phyloP scores from a whole-genome alignment of 1,140 invertebrate genomes.

The Drosophila sturtevanti region DNA sequence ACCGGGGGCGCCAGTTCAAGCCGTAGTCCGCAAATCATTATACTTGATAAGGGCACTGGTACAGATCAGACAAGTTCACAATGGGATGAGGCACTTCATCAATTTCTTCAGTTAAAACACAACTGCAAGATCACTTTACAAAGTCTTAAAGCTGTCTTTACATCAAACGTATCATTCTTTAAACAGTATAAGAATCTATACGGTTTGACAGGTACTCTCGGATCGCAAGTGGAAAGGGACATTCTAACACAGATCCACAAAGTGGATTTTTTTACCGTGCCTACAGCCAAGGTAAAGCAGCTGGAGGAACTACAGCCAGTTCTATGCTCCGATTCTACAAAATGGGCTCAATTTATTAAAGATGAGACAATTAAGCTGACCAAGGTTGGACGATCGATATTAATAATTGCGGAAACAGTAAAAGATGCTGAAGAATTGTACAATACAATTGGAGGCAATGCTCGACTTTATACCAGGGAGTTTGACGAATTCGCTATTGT shows the following conservation, averaged over 20 bases:
- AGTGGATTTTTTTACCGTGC: conserved; percentile 5
- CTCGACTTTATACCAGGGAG: conserved; percentile 10
- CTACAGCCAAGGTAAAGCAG: conserved; percentile 2
- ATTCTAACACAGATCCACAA: not conserved
- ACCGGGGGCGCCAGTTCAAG: conserved; percentile 56
- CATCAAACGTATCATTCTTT: conserved; percentile 82
- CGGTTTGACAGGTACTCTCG: conserved; percentile 46
- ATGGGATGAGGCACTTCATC: conserved; percentile 82
- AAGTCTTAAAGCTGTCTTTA: conserved; percentile 79
- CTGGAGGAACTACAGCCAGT: conserved; percentile 9
- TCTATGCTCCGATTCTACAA: not conserved
- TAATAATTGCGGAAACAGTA: conserved; percentile 15
- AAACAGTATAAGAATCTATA: conserved; percentile 72
- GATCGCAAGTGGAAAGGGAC: conserved; percentile 8
- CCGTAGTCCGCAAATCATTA: conserved; percentile 57
- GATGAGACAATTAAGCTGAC: not conserved
- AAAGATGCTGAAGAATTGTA: conserved; percentile 8
- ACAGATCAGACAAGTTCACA: conserved; percentile 75
- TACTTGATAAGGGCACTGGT: conserved; percentile 82
- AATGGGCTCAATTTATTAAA: not conserved
- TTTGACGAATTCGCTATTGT: conserved; percentile 8
- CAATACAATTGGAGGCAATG: not conserved
- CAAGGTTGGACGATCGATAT: not conserved
- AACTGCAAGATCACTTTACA: conserved; percentile 74
- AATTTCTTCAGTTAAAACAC: conserved; percentile 83